phyloP scores from a whole-genome alignment of 1,140 invertebrate genomes.

The Diachasma alloeum region DNA sequence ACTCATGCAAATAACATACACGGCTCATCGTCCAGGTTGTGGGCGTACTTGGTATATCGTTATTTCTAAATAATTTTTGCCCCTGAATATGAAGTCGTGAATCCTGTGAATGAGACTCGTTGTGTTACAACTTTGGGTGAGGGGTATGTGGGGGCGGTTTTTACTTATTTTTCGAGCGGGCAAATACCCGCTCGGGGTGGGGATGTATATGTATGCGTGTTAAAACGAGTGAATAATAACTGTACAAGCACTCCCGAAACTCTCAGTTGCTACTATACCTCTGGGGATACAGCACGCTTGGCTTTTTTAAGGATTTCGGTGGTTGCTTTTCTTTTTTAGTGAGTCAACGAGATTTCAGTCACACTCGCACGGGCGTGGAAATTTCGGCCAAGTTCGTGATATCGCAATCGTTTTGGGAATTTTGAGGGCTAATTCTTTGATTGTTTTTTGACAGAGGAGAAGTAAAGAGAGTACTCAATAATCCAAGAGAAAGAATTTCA shows the following conservation, averaged over 20 bases:
- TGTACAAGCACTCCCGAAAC: conserved; percentile 5
- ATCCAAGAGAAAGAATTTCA: neutral
- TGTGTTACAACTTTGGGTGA: neutral
- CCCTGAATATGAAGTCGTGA: neutral
- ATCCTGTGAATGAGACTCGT: conserved; percentile 26
- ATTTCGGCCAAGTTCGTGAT: conserved; percentile 18
- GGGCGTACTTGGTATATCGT: conserved; percentile 9
- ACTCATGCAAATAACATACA: neutral
- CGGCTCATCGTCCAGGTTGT: neutral
- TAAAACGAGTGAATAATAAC: conserved; percentile 31
- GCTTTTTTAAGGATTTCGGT: neutral
- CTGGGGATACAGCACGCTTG: neutral
- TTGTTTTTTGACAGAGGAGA: neutral
- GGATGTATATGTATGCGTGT: conserved; percentile 3
- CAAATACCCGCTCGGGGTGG: conserved; percentile 9
- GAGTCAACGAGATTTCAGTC: neutral
- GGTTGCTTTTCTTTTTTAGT: neutral
- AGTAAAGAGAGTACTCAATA: too few relatives aligned
- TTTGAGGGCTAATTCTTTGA: neutral
- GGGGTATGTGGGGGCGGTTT: conserved; percentile 19
- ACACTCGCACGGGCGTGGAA: neutral
- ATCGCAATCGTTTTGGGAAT: neutral
- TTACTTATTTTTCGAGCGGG: conserved; percentile 14
- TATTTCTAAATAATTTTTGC: neutral
- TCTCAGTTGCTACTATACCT: conserved; percentile 25